These are phyloP conservation scores for Anolis carolinensis DNA, from an alignment of 2,113 vertebrate species.

Conservation along the genomic window DNA sequence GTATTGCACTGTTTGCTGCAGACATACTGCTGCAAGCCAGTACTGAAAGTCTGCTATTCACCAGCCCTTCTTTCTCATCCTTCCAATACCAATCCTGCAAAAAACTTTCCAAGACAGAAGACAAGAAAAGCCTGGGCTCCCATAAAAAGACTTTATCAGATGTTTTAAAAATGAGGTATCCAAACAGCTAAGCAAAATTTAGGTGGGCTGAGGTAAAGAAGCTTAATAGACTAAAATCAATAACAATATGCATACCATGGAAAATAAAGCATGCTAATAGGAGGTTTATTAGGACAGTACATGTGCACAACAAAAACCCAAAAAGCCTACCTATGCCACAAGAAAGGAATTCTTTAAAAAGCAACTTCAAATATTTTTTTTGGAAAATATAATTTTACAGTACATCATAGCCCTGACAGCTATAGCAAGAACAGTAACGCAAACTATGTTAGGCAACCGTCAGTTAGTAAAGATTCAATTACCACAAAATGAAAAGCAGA, in stretches of 20 bases:
- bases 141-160: no score
- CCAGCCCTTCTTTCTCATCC: no score
- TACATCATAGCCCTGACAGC: neutral
- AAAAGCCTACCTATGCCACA: neutral
- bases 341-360: neutral
- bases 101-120: no score
- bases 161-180: no score
- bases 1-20: no score
- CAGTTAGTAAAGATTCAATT: no score
- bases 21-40: no score
- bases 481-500: no score
- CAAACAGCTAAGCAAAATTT: neutral
- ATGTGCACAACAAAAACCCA: neutral
- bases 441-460: neutral
- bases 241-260: neutral
- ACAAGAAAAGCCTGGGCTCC: no score
- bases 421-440: neutral
- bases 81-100: no score
- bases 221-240: neutral
- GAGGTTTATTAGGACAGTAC: neutral
- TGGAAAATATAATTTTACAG: neutral
- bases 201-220: neutral
- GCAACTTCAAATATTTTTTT: neutral
- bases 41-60: no score
- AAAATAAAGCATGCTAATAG: neutral